Evolutionary conservation across 2,888 invertebrate genomes (phyloP), one percentile per base, ranked within the genome.

Genomic region (Dryomyza anilis): DNA sequence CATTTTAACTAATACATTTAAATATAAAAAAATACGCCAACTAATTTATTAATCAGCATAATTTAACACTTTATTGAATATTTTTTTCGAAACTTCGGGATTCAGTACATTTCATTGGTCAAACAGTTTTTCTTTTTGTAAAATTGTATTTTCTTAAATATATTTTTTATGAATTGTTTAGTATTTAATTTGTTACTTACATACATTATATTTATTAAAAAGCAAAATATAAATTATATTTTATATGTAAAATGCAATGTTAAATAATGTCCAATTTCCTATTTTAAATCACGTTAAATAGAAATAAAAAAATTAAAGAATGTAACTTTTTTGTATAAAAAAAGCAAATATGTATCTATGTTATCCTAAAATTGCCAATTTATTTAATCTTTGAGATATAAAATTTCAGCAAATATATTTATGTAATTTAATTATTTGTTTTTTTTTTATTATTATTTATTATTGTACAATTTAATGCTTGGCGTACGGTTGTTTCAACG

Each of bases 371-470:
- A 59, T 48, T 59, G 48, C 48, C 46, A 59, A 59, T 59, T 48
- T n/a, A n/a, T n/a, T n/a, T n/a, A n/a, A 56, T 59, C 19, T 27
- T 25, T 21, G 23, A 21, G n/a, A 46, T 46, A 30, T 43, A 12
- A 33, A 46, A 59, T 23, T 45, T 50, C 19, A 58, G 14, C 39
- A 61, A 52, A 61, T 61, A 61, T 52, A 61, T 52, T 61, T 61
- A 33, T 27, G 36, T 61, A 61, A 61, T 52, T 52, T n/a, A 52
- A 39, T 27, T 27, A 16, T 1, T 16, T 52, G 50, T 61, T 52
- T 50, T 27, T 30, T 58, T 58, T 58, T 5, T 6, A 39, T n/a
- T 7, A 39, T n/a, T n/a, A n/a, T n/a, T n/a, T n/a, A n/a, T n/a
- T n/a, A n/a, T n/a, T n/a, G n/a, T n/a, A n/a, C n/a, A n/a, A n/a